These are phyloP conservation scores for Cavia porcellus DNA, from an alignment of 2,113 vertebrate genomes.

Conservation along the genomic window DNA sequence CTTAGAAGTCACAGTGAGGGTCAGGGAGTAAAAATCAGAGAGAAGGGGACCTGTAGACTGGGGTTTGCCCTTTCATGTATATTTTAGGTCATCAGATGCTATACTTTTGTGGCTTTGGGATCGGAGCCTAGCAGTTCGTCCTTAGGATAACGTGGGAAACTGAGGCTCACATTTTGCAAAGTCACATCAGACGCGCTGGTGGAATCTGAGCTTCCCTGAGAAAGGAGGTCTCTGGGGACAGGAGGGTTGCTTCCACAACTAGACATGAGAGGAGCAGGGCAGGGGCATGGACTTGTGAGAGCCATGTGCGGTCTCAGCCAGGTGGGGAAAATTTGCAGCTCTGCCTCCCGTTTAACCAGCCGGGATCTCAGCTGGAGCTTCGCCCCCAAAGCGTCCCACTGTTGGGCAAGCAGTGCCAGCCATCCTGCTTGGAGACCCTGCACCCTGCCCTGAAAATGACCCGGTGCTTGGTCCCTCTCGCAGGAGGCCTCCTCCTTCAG, in stretches of 20 bases:
- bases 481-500: neutral
- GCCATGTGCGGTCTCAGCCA: neutral
- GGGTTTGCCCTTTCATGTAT: neutral
- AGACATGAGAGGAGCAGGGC: neutral
- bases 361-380: neutral
- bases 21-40: neutral
- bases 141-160: neutral
- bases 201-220: neutral
- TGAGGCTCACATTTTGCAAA: neutral
- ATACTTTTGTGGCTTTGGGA: neutral
- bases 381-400: neutral
- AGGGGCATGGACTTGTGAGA: neutral
- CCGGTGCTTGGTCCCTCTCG: too few relatives aligned
- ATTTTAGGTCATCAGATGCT: neutral
- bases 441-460: neutral
- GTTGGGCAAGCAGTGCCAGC: fast-evolving
- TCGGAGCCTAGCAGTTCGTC: neutral
- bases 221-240: fast-evolving
- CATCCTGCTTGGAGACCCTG: neutral
- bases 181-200: neutral
- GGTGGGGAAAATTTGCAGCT: neutral
- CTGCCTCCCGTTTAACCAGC: neutral
- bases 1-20: neutral
- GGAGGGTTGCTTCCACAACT: neutral
- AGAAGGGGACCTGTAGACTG: neutral